A percentile compares a stretch with the other conserved stretches of the same genome.
These are phyloP conservation scores for Rugalucina vietnamica DNA, from an alignment of 2,888 invertebrate species.

Conservation along the genomic window DNA sequence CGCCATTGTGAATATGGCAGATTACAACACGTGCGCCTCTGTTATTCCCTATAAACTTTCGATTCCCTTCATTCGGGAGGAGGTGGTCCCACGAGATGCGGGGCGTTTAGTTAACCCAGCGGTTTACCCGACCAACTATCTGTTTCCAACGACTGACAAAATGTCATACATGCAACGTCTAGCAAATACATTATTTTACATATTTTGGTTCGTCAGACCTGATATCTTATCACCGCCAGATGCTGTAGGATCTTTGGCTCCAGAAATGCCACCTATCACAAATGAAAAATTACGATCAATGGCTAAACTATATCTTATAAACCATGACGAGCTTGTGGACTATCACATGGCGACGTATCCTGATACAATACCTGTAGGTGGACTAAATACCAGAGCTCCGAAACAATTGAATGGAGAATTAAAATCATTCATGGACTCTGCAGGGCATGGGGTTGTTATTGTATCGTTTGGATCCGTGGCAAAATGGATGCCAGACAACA, in stretches of 20 bases:
- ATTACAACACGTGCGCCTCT: neutral
- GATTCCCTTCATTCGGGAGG: too few relatives aligned
- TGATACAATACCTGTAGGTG: conserved; percentile 47
- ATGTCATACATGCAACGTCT: neutral
- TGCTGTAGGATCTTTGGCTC: conserved; percentile 40
- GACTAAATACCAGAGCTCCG: conserved; percentile 39
- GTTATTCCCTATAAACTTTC: neutral
- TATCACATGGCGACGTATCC: conserved; percentile 44
- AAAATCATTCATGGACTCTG: conserved; percentile 35
- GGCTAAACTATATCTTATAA: conserved; percentile 51
- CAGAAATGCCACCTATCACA: conserved; percentile 21
- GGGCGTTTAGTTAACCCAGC: neutral
- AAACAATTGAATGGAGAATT: conserved; percentile 35
- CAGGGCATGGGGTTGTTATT: conserved; percentile 50
- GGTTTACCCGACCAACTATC: neutral
- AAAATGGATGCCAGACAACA: conserved; percentile 24
- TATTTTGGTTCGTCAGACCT: too few relatives aligned
- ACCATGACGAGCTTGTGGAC: conserved; percentile 47
- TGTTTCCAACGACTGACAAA: neutral
- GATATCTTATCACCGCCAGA: too few relatives aligned
- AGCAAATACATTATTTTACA: neutral
- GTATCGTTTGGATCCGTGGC: conserved; percentile 55
- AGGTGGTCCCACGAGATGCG: too few relatives aligned
- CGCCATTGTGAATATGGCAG: neutral
- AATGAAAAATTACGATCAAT: conserved; percentile 19